phyloP scores from a whole-genome alignment of 2,113 vertebrate species.

The Oceanites oceanicus region DNA sequence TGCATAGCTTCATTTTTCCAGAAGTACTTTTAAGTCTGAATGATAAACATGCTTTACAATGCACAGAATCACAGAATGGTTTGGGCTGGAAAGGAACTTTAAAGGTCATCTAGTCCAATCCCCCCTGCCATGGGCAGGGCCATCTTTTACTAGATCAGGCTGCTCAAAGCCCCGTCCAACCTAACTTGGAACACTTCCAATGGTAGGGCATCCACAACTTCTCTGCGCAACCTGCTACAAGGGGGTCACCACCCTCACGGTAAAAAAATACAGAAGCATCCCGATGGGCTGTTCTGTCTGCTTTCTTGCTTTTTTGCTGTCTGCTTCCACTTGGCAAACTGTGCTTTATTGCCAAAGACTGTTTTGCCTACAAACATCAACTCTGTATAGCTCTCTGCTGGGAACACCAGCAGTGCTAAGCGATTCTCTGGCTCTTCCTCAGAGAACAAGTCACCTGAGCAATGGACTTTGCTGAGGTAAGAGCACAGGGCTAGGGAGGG shows the following conservation, averaged over 20 bases:
- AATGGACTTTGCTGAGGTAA: background rate
- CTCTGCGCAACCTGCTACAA: background rate
- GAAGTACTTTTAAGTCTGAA: background rate
- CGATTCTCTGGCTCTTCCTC: background rate
- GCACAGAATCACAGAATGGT: background rate
- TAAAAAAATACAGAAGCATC: background rate
- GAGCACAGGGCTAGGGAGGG: background rate
- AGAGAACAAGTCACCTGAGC: background rate
- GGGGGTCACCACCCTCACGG: fast-evolving
- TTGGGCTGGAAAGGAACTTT: background rate
- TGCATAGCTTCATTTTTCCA: background rate
- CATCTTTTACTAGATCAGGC: background rate
- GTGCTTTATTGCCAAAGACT: background rate
- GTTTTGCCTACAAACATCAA: background rate
- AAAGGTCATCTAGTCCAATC: too few relatives aligned
- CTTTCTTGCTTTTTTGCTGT: background rate
- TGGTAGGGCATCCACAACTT: background rate
- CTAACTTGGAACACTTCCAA: background rate
- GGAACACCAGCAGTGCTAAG: background rate
- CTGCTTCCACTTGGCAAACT: background rate
- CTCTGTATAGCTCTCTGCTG: fast-evolving
- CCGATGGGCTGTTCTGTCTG: background rate
- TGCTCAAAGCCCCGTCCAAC: background rate
- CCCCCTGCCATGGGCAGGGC: background rate
- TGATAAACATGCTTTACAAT: background rate